Evolutionary conservation across 1,140 invertebrate species (phyloP).

Genomic region (Ips typographus): DNA sequence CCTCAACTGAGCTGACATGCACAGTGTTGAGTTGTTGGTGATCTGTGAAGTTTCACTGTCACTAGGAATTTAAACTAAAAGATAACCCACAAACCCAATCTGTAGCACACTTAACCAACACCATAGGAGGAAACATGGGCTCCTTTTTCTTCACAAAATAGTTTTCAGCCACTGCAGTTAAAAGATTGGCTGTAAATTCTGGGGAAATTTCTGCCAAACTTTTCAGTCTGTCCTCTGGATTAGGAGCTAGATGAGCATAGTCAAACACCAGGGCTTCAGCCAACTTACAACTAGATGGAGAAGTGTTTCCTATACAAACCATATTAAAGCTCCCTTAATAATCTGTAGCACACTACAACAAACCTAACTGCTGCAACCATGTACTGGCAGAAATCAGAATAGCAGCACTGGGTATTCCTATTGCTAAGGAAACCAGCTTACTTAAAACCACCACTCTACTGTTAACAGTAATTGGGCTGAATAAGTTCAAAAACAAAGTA

Average conservation of each 20-base stretch:
- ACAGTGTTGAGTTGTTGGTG: conserved; percentile 65
- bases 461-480: conserved; percentile 66
- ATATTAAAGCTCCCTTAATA: neutral
- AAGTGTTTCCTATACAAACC: conserved; percentile 63
- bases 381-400: conserved; percentile 75
- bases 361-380: conserved; percentile 77
- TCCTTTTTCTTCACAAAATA: conserved; percentile 58
- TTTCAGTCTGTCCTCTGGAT: conserved; percentile 64
- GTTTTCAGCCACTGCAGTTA: conserved; percentile 78
- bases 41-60: conserved; percentile 51
- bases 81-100: conserved; percentile 57
- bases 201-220: conserved; percentile 69
- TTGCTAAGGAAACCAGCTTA: conserved; percentile 75
- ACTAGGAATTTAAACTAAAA: neutral
- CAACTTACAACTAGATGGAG: conserved; percentile 66
- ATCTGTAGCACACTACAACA: neutral
- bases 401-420: conserved; percentile 70
- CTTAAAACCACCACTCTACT: conserved; percentile 70
- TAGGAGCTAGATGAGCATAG: conserved; percentile 72
- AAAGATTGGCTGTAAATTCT: conserved; percentile 77
- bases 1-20: conserved; percentile 69
- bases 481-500: conserved; percentile 77
- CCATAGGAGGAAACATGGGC: conserved; percentile 58
- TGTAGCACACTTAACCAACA: conserved; percentile 64
- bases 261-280: conserved; percentile 76